Base-by-base conservation (phyloP, 2,113 vertebrate genomes). In the Urocolius indicus region DNA sequence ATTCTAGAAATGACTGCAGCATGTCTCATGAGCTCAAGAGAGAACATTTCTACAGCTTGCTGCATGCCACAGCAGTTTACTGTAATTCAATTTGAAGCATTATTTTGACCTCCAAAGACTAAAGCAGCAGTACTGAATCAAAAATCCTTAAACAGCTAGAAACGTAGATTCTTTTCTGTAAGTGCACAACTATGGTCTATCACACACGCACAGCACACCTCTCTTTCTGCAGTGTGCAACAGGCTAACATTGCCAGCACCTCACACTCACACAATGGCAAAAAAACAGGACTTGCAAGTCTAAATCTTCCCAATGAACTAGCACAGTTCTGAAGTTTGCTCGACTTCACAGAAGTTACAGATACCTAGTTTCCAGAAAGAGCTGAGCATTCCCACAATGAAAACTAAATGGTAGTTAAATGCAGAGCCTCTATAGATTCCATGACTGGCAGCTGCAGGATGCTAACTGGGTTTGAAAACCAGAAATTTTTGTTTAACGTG, bases 21-120 rank as follows among this genome's bases (percentile, higher is more conserved):
- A 78, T 21, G 51, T 73, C 86, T 81, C 78, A 81, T 4, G 46
- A 87, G 61, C 88, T 91, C 52, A 75, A 75, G 73, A 84, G 45
- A 91, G 48, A 58, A 36, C 72, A 51, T 69, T 96, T 95, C 88
- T 69, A 88, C 69, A 88, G 75, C 88, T 71, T 94, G 86, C 84
- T 94, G 93, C 84, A 83, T 84, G 80, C 84, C 74, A 88, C 63
- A 87, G 84, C 68, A 86, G 46, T 89, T 96, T 84, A 63, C 57
- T 80, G 67, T 93, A 96, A 97, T 89, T 93, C 83, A 69, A 34
- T 93, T 45, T 89, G 93, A 89, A 94, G 58, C 78, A 73, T 67
- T 92, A 74, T 86, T 96, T 96, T 93, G 66, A 90, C 87, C 84
- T 93, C 78, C 75, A 76, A 82, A 95, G 85, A 92, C 77, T 79